phyloP scores from a whole-genome alignment of 2,888 invertebrate species.

The Diarsia dahlii region DNA sequence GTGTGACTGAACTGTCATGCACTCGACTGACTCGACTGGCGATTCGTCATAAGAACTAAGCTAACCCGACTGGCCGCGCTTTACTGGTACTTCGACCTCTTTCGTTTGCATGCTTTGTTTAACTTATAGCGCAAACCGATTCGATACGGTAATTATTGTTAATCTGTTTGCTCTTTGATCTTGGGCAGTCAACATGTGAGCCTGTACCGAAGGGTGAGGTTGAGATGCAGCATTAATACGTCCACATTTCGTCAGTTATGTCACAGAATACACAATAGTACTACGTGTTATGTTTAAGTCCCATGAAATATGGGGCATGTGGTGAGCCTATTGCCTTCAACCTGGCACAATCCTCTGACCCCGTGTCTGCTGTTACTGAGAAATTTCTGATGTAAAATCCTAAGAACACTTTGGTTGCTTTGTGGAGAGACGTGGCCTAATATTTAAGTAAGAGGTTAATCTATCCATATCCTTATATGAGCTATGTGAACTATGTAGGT shows the following conservation, averaged over 20 bases:
- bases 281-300: too few relatives aligned
- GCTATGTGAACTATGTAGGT: conserved; percentile 15
- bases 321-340: too few relatives aligned
- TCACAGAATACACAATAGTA: too few relatives aligned
- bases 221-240: too few relatives aligned
- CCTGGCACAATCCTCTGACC: too few relatives aligned
- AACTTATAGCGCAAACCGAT: conserved; percentile 54
- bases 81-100: conserved; percentile 71
- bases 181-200: neutral
- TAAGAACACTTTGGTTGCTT: too few relatives aligned
- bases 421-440: conserved; percentile 14
- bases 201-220: too few relatives aligned
- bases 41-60: conserved; percentile 75
- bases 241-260: too few relatives aligned
- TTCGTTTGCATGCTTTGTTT: conserved; percentile 64
- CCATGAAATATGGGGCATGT: too few relatives aligned
- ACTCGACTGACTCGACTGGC: conserved; percentile 64
- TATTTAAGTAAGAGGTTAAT: conserved; percentile 39
- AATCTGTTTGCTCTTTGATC: conserved; percentile 58
- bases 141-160: conserved; percentile 61
- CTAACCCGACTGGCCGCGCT: conserved; percentile 62
- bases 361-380: too few relatives aligned
- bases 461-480: conserved; percentile 20
- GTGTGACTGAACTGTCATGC: conserved; percentile 78
- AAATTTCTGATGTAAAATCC: too few relatives aligned